Base-by-base conservation (phyloP, 2,888 invertebrate genomes). In the Herminia tarsipennalis region DNA sequence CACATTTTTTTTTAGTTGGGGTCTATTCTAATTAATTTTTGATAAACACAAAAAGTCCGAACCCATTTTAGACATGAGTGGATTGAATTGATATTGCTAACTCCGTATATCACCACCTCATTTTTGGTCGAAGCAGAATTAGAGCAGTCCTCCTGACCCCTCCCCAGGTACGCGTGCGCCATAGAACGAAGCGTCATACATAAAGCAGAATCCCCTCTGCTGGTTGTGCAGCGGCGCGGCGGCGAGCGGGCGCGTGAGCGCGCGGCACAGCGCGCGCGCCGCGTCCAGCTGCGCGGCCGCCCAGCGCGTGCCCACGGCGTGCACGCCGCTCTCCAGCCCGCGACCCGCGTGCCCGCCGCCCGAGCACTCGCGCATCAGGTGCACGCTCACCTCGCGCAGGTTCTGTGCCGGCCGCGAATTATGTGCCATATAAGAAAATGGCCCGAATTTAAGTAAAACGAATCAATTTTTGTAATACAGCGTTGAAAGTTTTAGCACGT, bases 371-470 rank as follows among this genome's bases (percentile, higher is more conserved):
- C 84, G 96, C 68, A 97, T 92, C 56, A 97, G 88, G 85, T 97
- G 96, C 83, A 97, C 95, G 78, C 96, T 96, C 51, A 97, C 88
- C 75, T 96, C 96, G n/a, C 97, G 94, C 36, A 97, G 88, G 83
- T 97, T 97, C 96, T 96, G 75, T 27, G 66, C 29, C 37, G 8
- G 2, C 21, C 38, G 22, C 9, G 27, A 16, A 21, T 24, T 20
- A 18, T 14, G 9, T 6, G 9, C 9, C 9, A 12, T 10, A 13
- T 24, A n/a, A n/a, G n/a, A n/a, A n/a, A n/a, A n/a, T n/a, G n/a
- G n/a, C n/a, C n/a, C n/a, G n/a, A n/a, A n/a, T n/a, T n/a, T n/a
- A n/a, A n/a, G 21, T n/a, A 14, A 20, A 22, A 34, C 6, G 5
- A 9, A 34, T 35, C 14, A 22, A 22, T 10, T 24, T 16, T 13